Evolutionary conservation across 2,888 invertebrate genomes (phyloP), one percentile per base, ranked within the genome.

Genomic region (Amiota mariae): DNA sequence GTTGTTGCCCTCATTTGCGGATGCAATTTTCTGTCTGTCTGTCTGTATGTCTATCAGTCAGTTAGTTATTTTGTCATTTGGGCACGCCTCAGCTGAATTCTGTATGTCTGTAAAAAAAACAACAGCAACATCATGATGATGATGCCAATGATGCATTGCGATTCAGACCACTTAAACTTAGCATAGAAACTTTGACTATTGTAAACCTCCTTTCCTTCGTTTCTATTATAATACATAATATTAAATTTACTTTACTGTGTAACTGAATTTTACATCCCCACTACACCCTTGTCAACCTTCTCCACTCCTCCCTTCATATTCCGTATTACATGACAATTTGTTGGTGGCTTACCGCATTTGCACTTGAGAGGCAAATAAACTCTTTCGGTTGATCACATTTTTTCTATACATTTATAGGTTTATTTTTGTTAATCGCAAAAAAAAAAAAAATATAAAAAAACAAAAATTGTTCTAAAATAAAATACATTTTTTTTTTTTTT

Each of bases 311-410:
- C 10, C 12, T n/a, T n/a, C 54, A 13, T 9, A 54, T 54, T 36
- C 36, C 1, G 6, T 36, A 36, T 36, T 36, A 36, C 36, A 36
- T 36, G 36, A 36, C 36, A 36, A 36, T 36, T 36, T 36, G 36
- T 36, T 6, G 36, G 36, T 36, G 36, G 6, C 36, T 36, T 6
- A 36, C 4, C 36, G 36, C 36, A 59, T 18, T 59, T 59, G 59
- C 63, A 63, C 63, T 63, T 63, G 24, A 6, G 63, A 63, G 63
- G 63, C 63, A 66, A 48, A 66, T 66, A 66, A 66, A 66, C 66
- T 18, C n/a, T 59, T 59, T 18, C 12, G 6, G n/a, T 12, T 54
- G 54, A n/a, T 15, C 18, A 59, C 54, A n/a, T 54, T 54, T 12
- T 54, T 6, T 36, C 36, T 36, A 36, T 54, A 54, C 8, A 54